Evolutionary conservation across 2,113 vertebrate species (phyloP), one percentile per base, ranked within the genome.

Genomic region (Petromus typicus): DNA sequence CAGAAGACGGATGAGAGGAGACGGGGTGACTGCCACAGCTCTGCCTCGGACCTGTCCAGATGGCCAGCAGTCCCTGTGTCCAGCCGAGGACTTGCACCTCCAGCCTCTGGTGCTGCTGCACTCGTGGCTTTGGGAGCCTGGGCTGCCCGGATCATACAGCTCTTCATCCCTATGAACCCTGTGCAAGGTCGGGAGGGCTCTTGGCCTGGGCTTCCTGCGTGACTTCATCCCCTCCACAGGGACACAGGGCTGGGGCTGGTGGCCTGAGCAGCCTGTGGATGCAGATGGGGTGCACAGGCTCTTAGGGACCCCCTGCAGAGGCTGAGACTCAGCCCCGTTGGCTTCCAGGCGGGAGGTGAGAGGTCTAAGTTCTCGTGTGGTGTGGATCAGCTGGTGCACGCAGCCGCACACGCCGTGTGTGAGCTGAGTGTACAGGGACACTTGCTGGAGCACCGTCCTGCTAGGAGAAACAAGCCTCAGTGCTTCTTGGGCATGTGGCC

Each of bases 371-470:
- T 2, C 7, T 34, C 2, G 48, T 14, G 17, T 0, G 2, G 64
- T 12, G 17, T 5, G 7, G 64, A 14, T 48, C 81, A 5, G 59
- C 8, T 0, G 34, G 17, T 17, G 10, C 16, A 4, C 13, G 0
- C 22, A 34, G 20, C 1, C 5, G 3, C 1, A 0, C 13, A 8
- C 11, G 3, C 16, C 16, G 22, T 0, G 1, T 7, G 22, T 0
- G 3, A 8, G 11, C 1, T 0, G 20, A 22, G 5, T 34, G 43
- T 1, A 9, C 18, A 7, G 1, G 18, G 5, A 63, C 48, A 6
- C 2, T 0, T 0, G 0, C 10, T 23, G 23, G 7, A 6, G 0
- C 51, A 1, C 37, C 40, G 4, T 14, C 3, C 0, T 9, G 43
- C 20, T 3, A 0, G 67, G 48, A 43, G 32, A 1, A 37, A 51